Conservation (phyloP, 37 sponge, comb jelly and placozoan species). For the Theonella swinhoei region DNA sequence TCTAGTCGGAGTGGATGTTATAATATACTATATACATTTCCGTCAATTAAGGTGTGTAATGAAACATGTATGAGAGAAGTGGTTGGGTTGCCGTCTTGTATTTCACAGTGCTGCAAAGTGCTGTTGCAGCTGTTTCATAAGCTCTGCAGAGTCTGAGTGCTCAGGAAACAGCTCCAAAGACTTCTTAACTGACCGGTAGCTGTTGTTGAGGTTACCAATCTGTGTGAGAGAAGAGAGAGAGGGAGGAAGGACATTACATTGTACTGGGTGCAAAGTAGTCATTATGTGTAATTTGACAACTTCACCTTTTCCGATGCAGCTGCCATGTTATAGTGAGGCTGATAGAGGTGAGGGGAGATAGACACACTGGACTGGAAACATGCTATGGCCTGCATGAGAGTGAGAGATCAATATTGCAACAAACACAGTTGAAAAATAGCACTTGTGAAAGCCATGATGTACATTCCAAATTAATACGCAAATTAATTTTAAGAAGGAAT, state of each 20-base stretch:
- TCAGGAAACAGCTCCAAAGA: slow-evolving; percentile 83
- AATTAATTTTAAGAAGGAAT: too few species aligned
- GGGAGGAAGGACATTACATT: too few species aligned
- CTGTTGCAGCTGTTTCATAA: slow-evolving; percentile 80
- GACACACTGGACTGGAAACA: slow-evolving; percentile 81
- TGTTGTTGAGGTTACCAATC: slow-evolving; percentile 89
- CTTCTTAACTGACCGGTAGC: slow-evolving; percentile 80
- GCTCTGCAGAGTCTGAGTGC: slow-evolving; percentile 89
- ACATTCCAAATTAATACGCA: too few species aligned
- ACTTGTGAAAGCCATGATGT: too few species aligned
- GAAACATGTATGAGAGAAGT: not conserved
- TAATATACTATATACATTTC: too few species aligned
- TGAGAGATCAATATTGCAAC: too few species aligned
- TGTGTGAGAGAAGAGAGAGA: slow-evolving; percentile 18
- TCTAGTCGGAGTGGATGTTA: too few species aligned
- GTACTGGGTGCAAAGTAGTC: too few species aligned
- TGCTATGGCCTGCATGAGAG: slow-evolving; percentile 70
- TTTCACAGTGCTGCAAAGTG: slow-evolving; percentile 88
- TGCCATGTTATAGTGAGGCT: slow-evolving; percentile 94
- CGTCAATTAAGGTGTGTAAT: not conserved
- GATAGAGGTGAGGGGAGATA: slow-evolving; percentile 81
- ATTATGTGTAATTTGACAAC: slow-evolving; percentile 14
- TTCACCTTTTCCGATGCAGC: slow-evolving; percentile 79
- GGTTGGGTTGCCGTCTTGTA: not conserved
- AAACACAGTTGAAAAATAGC: too few species aligned